Evolutionary conservation across 2,113 vertebrate genomes (phyloP), one percentile per base, ranked within the genome.

Genomic region (Onychorhynchus coronatus): DNA sequence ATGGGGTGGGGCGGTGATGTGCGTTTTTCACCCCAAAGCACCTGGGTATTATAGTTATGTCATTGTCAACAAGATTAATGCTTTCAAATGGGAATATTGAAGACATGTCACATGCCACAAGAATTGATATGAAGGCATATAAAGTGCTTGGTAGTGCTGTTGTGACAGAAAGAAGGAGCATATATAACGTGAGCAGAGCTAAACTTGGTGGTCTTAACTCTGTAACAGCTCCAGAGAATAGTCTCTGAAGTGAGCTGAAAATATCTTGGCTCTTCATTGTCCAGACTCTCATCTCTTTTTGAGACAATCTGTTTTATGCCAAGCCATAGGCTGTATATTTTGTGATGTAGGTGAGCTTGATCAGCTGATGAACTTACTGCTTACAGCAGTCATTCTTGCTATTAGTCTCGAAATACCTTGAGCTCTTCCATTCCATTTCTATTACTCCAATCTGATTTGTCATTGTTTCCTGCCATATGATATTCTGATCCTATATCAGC

Each of bases 361-460:
- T 53, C 55, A 74, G 20, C 46, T 88, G 63, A 91, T 88, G 63
- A 93, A 61, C 23, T 50, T 72, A 62, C 18, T 58, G n/a, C 75
- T 92, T 85, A 27, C 53, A 71, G 25, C 49, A 83, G 82, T 70
- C 13, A 73, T 86, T 86, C 47, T 70, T 70, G 28, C 58, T 68
- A 41, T 90, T 65, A 88, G 53, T 70, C 25, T 46, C 15, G 47
- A 77, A 84, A 39, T 86, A 94, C 72, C 75, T 84, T 15, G 59
- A 93, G 80, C 35, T 68, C 42, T 83, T 93, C n/a, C n/a, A 88
- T 86, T 86, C 76, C 7, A 39, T 77, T 95, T 92, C 46, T 91
- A 28, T 91, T 71, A 70, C 55, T 84, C 27, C 65, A 74, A 22
- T 47, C 50, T 42, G 63, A 86, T 97, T 56, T 71, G 76, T 74